Base-by-base conservation (phyloP, 1,140 invertebrate species). In the Eulimnadia texana region DNA sequence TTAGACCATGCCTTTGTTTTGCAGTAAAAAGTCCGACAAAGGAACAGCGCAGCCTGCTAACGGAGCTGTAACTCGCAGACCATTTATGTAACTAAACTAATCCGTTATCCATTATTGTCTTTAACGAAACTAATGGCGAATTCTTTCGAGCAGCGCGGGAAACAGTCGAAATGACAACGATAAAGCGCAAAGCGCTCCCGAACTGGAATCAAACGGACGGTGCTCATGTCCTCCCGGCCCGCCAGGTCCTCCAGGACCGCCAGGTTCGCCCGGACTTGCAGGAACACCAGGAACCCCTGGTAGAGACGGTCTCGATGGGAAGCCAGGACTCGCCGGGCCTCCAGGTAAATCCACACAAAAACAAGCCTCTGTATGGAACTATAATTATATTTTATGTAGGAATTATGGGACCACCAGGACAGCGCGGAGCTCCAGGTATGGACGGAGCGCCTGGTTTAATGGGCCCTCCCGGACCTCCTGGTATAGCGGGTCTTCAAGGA, bases 171-270 rank as follows among this genome's bases (percentile, higher is more conserved):
- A 13, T 25, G 23, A 22, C 24, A 27, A 25, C 24, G 52, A 54
- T 27, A 23, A 54, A 27, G 52, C 16, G 52, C 23, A 54, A 13
- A 27, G 28, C 13, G 16, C 52, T 25, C 52, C 9, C 52, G 52
- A 54, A 23, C 52, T 54, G 52, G n/a, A 54, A 27, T 23, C n/a
- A 23, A 27, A 54, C 52, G 52, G 16, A 54, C 52, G 16, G 28
- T 54, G 52, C 52, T 54, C 52, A 16, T 54, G 52, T 54, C 52
- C 52, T 25, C 22, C 52, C 28, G 52, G 52, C 3, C 52, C 22
- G 11, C 52, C 52, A 3, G 52, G 52, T 11, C 22, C 52, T 23
- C 52, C 52, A 11, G n/a, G n/a, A 50, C 42, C 10, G 10, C 10
- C 49, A 54, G 52, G 52, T 25, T 27, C 52, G 1, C 11, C 20